Conservation (phyloP, 2,113 vertebrate genomes). For the Nematolebias whitei region DNA sequence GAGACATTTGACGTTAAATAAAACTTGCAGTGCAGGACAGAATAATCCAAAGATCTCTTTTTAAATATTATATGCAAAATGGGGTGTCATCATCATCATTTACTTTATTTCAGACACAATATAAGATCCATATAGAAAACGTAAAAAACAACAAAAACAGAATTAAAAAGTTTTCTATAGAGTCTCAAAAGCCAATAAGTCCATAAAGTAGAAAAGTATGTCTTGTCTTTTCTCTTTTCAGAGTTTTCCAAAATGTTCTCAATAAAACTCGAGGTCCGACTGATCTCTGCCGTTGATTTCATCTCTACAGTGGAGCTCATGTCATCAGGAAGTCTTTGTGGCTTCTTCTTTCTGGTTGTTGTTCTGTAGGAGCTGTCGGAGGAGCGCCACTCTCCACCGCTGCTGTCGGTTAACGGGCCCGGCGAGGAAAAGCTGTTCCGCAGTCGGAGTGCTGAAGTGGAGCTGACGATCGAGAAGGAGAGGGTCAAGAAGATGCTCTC, state of each 20-base stretch:
- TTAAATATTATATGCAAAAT: too few relatives aligned
- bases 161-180: too few relatives aligned
- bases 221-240: too few relatives aligned
- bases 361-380: slow-evolving; percentile 71
- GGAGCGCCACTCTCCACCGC: slow-evolving; percentile 76
- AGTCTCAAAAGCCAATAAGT: too few relatives aligned
- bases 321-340: slow-evolving; percentile 4
- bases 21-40: not conserved
- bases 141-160: too few relatives aligned
- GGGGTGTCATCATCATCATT: too few relatives aligned
- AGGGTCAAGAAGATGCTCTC: slow-evolving; percentile 94
- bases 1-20: not conserved
- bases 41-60: too few relatives aligned
- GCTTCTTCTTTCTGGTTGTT: not conserved
- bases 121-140: too few relatives aligned
- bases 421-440: slow-evolving; percentile 92
- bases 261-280: not conserved
- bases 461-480: slow-evolving; percentile 86
- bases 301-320: not conserved
- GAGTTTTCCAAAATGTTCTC: too few relatives aligned
- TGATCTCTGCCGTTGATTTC: too few relatives aligned
- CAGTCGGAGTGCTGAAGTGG: slow-evolving; percentile 90
- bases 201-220: too few relatives aligned
- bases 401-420: slow-evolving; percentile 86
- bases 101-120: too few relatives aligned